Evolutionary conservation across 2,888 invertebrate species (phyloP).

Genomic region (Zele albiditarsus): DNA sequence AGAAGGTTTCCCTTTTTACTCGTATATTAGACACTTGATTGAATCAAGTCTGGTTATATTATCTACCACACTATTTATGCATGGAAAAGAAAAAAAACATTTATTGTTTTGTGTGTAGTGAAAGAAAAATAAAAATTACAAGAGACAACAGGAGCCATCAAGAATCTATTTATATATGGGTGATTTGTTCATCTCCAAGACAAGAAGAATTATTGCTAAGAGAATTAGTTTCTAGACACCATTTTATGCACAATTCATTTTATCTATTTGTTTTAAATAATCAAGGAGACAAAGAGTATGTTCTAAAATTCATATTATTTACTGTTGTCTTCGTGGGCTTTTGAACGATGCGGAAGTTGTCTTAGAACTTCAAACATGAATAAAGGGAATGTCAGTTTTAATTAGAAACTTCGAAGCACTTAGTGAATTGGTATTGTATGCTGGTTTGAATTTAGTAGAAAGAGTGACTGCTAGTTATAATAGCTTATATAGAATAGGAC

Average conservation of each 20-base stretch:
- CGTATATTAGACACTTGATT: constrained; percentile 20
- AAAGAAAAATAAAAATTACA: not conserved
- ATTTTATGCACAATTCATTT: not conserved
- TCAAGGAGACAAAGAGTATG: constrained; percentile 16
- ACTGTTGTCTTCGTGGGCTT: constrained; percentile 4
- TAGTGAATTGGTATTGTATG: not conserved
- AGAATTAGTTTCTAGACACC: constrained; percentile 19
- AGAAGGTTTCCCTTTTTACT: constrained; percentile 3
- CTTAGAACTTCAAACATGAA: not conserved
- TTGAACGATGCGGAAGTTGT: constrained; percentile 25
- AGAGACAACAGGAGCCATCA: constrained; percentile 16
- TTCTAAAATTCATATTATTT: constrained; percentile 14
- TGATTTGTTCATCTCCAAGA: constrained; percentile 1
- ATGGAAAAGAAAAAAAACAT: not conserved
- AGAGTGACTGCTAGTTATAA: not conserved
- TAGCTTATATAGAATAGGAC: not conserved
- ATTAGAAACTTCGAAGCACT: constrained; percentile 1
- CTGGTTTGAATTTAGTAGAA: not conserved
- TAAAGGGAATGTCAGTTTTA: not conserved
- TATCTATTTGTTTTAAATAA: constrained; percentile 24
- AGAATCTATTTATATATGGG: constrained; percentile 17
- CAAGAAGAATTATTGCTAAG: constrained; percentile 30
- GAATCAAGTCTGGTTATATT: constrained; percentile 19
- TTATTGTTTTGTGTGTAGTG: constrained; percentile 5
- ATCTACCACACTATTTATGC: constrained; percentile 11